Evolutionary conservation across 2,888 invertebrate species (phyloP), one percentile per base, ranked within the genome.

Genomic region (Lasioglossum calceatum): DNA sequence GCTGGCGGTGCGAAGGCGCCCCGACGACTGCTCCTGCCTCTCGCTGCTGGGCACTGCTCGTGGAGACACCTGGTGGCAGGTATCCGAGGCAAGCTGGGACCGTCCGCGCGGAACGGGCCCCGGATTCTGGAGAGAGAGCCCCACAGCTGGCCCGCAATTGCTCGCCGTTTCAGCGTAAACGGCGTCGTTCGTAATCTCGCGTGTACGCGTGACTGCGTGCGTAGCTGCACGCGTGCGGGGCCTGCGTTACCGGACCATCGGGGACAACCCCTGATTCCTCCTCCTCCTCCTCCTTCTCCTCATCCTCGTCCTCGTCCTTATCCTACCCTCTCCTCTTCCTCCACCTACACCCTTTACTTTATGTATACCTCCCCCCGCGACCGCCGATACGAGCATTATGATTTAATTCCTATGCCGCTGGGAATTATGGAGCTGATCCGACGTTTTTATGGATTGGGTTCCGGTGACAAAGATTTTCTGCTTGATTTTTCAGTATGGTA

Each of bases 1-100:
- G 96, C 96, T 96, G 96, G 96, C 95, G 93, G 93, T 96, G 96
- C 96, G 96, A 96, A 96, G 96, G 96, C 96, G 96, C 96, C 96
- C 96, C 96, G 96, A 96, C 96, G 96, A 96, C 96, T 96, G 96
- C 95, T 96, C 96, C 96, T 96, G 96, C 96, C 96, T 96, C 96
- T 96, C 96, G 96, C 93, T 93, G 95, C 96, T 96, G 96, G 96
- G 96, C 96, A 96, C 95, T 96, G 96, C 96, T 96, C 96, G 96
- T 96, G 96, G 96, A 96, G 96, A 96, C 96, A 96, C 96, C 96
- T 96, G 96, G 96, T 92, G 95, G 94, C 91, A 90, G 93, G 91
- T 92, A 93, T 92, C 93, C 92, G 88, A 91, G 91, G 85, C 86
- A 85, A 87, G 85, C 81, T 82, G 91, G 91, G 90, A 89, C 91